Evolutionary conservation across 2,113 vertebrate species (phyloP).

Genomic region (Aldabrachelys gigantea): DNA sequence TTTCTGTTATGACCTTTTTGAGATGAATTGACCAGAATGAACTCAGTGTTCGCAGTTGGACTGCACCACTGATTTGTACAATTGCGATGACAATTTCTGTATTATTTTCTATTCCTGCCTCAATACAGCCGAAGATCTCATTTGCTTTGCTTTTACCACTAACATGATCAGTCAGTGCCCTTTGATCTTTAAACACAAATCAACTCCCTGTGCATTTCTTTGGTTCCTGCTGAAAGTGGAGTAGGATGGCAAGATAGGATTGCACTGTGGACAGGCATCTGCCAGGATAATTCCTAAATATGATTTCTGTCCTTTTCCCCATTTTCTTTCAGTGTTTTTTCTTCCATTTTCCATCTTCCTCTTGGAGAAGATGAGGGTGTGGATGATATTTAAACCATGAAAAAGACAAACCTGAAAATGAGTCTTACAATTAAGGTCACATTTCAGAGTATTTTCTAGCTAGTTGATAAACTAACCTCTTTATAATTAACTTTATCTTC

Average conservation of each 20-base stretch:
- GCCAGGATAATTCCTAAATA: background rate
- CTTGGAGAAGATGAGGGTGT: background rate
- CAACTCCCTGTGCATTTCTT: background rate
- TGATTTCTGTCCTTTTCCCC: background rate
- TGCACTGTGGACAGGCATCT: background rate
- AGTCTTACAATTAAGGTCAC: background rate
- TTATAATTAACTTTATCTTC: slow-evolving; percentile 50
- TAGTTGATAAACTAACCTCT: slow-evolving; percentile 34
- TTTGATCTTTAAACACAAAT: background rate
- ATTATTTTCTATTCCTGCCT: background rate
- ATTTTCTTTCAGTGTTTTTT: background rate
- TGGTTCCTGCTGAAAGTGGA: background rate
- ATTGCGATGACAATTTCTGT: background rate
- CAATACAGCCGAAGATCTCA: background rate
- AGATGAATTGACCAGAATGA: background rate
- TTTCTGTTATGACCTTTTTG: background rate
- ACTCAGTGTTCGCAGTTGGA: background rate
- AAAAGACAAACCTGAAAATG: background rate
- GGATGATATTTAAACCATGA: background rate
- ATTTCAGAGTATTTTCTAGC: background rate
- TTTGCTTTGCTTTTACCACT: background rate
- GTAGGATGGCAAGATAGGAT: background rate
- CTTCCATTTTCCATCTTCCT: background rate
- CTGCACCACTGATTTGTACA: background rate
- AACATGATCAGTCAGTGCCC: background rate